A percentile compares a stretch with the other conserved stretches of the same genome.
phyloP scores from a whole-genome alignment of 2,113 vertebrate species.

The Pangasianodon hypophthalmus region DNA sequence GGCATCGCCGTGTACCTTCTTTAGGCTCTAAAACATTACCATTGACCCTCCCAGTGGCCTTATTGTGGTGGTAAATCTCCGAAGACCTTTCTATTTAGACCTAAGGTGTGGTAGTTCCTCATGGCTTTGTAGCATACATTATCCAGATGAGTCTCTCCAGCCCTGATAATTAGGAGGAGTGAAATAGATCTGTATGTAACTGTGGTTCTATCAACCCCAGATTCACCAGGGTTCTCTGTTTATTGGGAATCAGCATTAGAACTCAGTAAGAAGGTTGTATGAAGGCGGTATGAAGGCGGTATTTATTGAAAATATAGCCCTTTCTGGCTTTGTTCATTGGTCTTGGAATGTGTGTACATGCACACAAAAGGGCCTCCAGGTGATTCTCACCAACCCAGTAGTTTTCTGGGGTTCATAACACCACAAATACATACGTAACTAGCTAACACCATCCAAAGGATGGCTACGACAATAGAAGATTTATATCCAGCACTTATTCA shows the following conservation, averaged over 20 bases:
- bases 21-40: too few relatives aligned
- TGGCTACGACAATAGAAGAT: not conserved
- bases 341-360: not conserved
- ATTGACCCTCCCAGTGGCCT: too few relatives aligned
- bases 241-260: not conserved
- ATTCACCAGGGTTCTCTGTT: not conserved
- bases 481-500: not conserved
- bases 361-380: not conserved
- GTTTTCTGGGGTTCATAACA: too few relatives aligned
- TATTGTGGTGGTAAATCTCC: not conserved
- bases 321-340: not conserved
- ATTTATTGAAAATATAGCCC: not conserved
- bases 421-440: too few relatives aligned
- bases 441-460: not conserved
- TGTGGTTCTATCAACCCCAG: not conserved
- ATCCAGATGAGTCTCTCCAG: too few relatives aligned
- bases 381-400: not conserved
- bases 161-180: too few relatives aligned
- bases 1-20: too few relatives aligned
- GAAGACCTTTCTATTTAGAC: not conserved
- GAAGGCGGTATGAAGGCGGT: not conserved
- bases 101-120: not conserved
- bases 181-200: too few relatives aligned
- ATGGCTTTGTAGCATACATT: not conserved
- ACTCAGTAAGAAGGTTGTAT: too few relatives aligned